Evolutionary conservation across 2,888 invertebrate species (phyloP).

Genomic region (Drosophila subquinaria): DNA sequence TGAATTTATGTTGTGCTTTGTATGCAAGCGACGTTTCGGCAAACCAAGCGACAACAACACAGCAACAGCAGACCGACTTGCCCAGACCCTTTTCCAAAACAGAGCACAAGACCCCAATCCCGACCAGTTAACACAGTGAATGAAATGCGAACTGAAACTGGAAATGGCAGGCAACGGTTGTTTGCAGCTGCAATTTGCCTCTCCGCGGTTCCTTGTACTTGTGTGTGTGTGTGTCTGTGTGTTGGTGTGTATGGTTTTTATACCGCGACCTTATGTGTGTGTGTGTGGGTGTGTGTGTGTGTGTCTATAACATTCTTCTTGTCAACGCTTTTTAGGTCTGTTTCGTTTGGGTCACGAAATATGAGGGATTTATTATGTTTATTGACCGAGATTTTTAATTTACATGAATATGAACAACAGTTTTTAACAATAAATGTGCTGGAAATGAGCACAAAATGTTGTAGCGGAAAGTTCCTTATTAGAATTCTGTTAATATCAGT

Average conservation of each 20-base stretch:
- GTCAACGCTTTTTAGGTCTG: slow-evolving; percentile 50
- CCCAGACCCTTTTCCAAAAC: not conserved
- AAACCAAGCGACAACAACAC: slow-evolving; percentile 24
- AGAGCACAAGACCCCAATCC: slow-evolving; percentile 13
- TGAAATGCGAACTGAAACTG: slow-evolving; percentile 34
- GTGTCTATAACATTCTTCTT: slow-evolving; percentile 37
- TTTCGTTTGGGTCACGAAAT: slow-evolving; percentile 15
- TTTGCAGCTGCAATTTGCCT: slow-evolving; percentile 30
- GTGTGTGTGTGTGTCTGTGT: not conserved
- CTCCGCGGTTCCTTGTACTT: slow-evolving; percentile 15
- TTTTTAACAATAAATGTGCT: slow-evolving; percentile 42
- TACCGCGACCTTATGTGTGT: slow-evolving; percentile 7
- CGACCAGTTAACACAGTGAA: slow-evolving; percentile 32
- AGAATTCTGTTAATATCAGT: slow-evolving; percentile 1
- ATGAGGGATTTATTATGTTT: slow-evolving; percentile 46
- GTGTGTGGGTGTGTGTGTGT: slow-evolving; percentile 30
- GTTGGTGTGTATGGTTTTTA: slow-evolving; percentile 18
- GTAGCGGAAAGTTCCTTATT: not conserved
- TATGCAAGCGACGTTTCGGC: slow-evolving; percentile 53
- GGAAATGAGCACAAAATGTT: slow-evolving; percentile 5
- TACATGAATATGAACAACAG: slow-evolving; percentile 46
- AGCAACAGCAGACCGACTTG: slow-evolving; percentile 10
- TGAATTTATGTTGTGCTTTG: slow-evolving; percentile 58
- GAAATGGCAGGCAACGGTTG: slow-evolving; percentile 37
- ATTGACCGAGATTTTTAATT: slow-evolving; percentile 71